phyloP scores from a whole-genome alignment of 2,888 invertebrate genomes.

The Proisotoma minuta region DNA sequence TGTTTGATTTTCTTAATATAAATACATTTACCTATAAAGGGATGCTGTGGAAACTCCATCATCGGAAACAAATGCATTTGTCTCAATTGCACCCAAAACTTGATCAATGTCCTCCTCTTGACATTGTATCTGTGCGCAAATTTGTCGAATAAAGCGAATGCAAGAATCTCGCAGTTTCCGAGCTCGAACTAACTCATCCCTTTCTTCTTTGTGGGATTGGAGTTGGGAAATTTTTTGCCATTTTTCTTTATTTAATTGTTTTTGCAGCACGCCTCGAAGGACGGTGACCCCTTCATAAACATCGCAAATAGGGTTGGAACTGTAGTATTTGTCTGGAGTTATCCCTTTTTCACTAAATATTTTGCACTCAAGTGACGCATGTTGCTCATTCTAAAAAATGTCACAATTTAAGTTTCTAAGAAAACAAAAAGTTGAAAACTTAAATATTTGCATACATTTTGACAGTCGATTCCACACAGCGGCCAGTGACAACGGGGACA shows the following conservation, averaged over 20 bases:
- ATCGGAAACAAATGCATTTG: conserved; percentile 42
- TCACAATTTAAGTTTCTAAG: neutral
- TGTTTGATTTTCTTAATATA: too few relatives aligned
- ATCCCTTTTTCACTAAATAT: conserved; percentile 34
- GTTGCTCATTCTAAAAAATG: conserved; percentile 23
- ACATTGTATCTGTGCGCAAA: conserved; percentile 32
- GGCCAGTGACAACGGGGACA: neutral
- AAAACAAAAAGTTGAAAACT: neutral
- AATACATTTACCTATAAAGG: conserved; percentile 20
- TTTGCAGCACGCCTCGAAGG: conserved; percentile 53
- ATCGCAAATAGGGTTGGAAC: conserved; percentile 59
- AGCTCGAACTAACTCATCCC: conserved; percentile 52
- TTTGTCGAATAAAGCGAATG: conserved; percentile 34
- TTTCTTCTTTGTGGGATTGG: conserved; percentile 62
- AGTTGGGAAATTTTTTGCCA: conserved; percentile 57
- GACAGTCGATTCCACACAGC: neutral
- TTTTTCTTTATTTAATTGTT: conserved; percentile 49
- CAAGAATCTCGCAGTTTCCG: conserved; percentile 23
- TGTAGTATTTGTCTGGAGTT: conserved; percentile 27
- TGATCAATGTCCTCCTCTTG: conserved; percentile 41
- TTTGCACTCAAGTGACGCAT: conserved; percentile 39
- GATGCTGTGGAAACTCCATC: conserved; percentile 32
- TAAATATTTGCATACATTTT: neutral
- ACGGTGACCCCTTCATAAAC: conserved; percentile 63
- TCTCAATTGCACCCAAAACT: conserved; percentile 40